These are phyloP conservation scores for Drosophila paramelanica DNA, from an alignment of 2,888 invertebrate species.

Conservation along the genomic window DNA sequence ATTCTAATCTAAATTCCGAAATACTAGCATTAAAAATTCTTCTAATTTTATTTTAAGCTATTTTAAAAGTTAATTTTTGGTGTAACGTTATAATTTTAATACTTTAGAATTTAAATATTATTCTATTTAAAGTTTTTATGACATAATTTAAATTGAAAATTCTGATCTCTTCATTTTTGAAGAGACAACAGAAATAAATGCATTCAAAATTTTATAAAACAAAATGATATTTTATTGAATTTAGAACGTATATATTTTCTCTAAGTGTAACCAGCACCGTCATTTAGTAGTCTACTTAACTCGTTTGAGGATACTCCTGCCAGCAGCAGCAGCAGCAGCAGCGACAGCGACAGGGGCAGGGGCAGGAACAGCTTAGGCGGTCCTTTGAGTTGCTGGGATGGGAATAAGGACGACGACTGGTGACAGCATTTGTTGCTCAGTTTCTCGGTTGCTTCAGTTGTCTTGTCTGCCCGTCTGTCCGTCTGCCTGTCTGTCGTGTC, in stretches of 20 bases:
- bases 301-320: conserved; percentile 73
- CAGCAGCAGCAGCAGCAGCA: conserved; percentile 24
- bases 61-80: too few relatives aligned
- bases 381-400: conserved; percentile 53
- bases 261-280: conserved; percentile 41
- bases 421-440: conserved; percentile 73
- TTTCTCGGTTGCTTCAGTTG: conserved; percentile 49
- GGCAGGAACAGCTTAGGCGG: conserved; percentile 66
- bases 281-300: conserved; percentile 81
- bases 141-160: too few relatives aligned
- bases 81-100: too few relatives aligned
- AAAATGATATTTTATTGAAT: background rate
- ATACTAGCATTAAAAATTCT: too few relatives aligned
- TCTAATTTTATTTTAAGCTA: too few relatives aligned
- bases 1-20: too few relatives aligned
- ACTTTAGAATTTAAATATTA: too few relatives aligned
- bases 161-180: too few relatives aligned
- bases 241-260: background rate
- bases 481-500: background rate
- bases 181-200: too few relatives aligned
- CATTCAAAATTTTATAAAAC: too few relatives aligned
- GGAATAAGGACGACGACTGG: conserved; percentile 23
- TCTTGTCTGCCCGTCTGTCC: conserved; percentile 3
- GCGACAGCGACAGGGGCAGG: conserved; percentile 43
- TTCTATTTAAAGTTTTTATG: too few relatives aligned